Evolutionary conservation across 2,113 vertebrate genomes (phyloP).

Genomic region (Ginglymostoma cirratum): DNA sequence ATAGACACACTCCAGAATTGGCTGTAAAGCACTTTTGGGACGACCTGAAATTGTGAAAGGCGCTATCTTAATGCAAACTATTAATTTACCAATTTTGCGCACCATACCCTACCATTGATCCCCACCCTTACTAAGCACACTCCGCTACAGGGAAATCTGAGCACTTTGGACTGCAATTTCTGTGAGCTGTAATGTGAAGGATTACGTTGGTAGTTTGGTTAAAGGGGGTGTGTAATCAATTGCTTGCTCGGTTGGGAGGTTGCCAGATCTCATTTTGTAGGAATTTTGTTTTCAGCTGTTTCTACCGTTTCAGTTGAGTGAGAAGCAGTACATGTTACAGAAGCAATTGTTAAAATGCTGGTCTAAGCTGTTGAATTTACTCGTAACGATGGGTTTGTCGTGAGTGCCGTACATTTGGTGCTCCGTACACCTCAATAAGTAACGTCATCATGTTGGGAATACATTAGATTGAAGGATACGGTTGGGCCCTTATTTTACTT

Average conservation of each 20-base stretch:
- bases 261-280: neutral
- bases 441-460: neutral
- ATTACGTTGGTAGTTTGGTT: neutral
- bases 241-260: neutral
- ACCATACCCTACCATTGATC: too few relatives aligned
- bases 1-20: neutral
- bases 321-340: neutral
- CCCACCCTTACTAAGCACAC: too few relatives aligned
- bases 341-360: neutral
- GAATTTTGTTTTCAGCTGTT: neutral
- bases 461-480: too few relatives aligned
- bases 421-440: neutral
- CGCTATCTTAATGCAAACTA: neutral
- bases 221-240: neutral
- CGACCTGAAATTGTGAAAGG: neutral
- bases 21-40: neutral
- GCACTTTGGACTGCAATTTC: neutral
- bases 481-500: neutral
- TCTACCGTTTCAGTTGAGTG: neutral
- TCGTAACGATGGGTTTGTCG: neutral
- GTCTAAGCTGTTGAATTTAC: neutral
- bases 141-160: neutral
- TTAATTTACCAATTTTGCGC: neutral
- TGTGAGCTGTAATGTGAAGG: neutral
- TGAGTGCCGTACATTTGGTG: neutral